These are phyloP conservation scores for Phalacrocorax carbo DNA, from an alignment of 2,113 vertebrate genomes.

Conservation along the genomic window DNA sequence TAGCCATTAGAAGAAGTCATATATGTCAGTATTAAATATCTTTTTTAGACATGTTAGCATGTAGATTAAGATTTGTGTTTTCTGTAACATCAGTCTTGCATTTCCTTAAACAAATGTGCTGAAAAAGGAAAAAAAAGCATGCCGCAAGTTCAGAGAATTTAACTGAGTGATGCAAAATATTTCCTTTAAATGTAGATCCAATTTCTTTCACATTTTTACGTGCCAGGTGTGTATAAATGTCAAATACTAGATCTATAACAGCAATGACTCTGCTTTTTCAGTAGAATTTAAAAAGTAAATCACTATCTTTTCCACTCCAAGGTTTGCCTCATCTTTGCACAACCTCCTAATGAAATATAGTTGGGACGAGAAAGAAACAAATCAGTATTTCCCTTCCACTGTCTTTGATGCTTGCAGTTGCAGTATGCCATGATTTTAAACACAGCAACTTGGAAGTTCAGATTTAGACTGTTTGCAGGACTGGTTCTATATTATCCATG, in stretches of 20 bases:
- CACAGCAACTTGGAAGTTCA: neutral
- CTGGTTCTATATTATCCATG: neutral
- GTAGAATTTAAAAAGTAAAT: neutral
- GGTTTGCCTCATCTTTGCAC: neutral
- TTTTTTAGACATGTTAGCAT: neutral
- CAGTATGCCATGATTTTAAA: neutral
- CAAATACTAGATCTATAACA: neutral
- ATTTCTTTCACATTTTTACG: conserved; percentile 1
- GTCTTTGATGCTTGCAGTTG: neutral
- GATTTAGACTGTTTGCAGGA: neutral
- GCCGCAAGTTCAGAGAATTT: neutral
- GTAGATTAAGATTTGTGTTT: neutral
- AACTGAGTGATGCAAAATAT: neutral
- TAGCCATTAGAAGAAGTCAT: neutral
- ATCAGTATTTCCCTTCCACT: neutral
- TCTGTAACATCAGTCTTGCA: neutral
- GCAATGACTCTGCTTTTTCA: neutral
- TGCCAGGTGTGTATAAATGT: neutral
- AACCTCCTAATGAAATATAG: neutral
- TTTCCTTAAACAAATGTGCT: neutral
- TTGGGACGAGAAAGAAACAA: neutral
- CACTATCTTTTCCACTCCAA: neutral
- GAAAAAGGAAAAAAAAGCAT: neutral
- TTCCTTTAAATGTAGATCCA: neutral
- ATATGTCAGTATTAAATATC: neutral